Conservation (phyloP, 2,888 invertebrate genomes). For the Trichogramma evanescens region DNA sequence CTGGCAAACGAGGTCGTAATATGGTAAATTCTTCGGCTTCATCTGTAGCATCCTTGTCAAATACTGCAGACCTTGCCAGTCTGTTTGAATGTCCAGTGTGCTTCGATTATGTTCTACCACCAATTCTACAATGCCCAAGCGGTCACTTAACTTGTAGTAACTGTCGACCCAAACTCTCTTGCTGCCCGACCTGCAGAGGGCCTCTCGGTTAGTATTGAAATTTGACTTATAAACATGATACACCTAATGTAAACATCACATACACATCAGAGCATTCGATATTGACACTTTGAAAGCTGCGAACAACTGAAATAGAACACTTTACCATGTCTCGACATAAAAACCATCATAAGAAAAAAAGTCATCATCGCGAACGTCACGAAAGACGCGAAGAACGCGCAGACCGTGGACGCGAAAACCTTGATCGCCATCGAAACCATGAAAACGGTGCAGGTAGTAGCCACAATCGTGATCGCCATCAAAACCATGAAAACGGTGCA, state of each 20-base stretch:
- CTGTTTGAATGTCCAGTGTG: constrained; percentile 95
- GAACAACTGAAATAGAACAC: not conserved
- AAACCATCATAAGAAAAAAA: too few species aligned
- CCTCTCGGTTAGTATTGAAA: constrained; percentile 61
- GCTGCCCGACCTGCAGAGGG: constrained; percentile 97
- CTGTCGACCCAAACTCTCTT: constrained; percentile 92
- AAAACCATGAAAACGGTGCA: too few species aligned
- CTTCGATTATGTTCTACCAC: constrained; percentile 98
- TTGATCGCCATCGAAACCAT: too few species aligned
- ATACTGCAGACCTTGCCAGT: constrained; percentile 82
- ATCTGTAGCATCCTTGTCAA: constrained; percentile 57
- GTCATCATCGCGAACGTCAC: too few species aligned
- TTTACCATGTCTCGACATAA: too few species aligned
- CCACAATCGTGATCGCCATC: too few species aligned
- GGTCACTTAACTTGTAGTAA: constrained; percentile 97
- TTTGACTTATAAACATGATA: not conserved
- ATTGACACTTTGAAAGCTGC: not conserved
- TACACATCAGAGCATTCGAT: not conserved
- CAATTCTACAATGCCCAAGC: constrained; percentile 96
- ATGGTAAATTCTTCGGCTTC: constrained; percentile 48
- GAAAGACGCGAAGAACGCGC: too few species aligned
- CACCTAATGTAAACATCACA: not conserved
- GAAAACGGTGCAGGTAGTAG: too few species aligned
- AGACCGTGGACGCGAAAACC: too few species aligned
- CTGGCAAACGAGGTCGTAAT: constrained; percentile 43